A percentile compares a stretch with the other conserved stretches of the same genome.
These are phyloP conservation scores for Octodon degus DNA, from an alignment of 2,113 vertebrate species.

Conservation along the genomic window DNA sequence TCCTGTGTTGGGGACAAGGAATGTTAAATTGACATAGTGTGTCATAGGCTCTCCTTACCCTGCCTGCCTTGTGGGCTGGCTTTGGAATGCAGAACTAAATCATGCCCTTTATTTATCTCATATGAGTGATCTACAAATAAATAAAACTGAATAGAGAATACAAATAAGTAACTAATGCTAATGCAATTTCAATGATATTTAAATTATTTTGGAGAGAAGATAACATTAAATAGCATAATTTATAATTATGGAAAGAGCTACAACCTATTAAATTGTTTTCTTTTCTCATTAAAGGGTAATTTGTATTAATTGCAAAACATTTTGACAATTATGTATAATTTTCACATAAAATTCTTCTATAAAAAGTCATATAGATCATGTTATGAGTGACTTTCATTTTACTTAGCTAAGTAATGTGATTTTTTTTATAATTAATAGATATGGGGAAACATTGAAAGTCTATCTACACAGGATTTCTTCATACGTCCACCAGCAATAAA, in stretches of 20 bases:
- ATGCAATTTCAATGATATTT: constrained; percentile 6
- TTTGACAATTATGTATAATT: background rate
- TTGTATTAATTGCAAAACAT: constrained; percentile 12
- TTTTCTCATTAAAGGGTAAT: constrained; percentile 41
- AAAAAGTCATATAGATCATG: background rate
- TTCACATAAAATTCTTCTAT: constrained; percentile 32
- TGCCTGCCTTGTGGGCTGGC: background rate
- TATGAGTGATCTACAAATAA: background rate
- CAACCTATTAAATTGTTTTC: background rate
- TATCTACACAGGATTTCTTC: background rate
- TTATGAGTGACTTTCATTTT: constrained; percentile 29
- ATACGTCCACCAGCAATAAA: background rate
- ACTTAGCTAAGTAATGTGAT: constrained; percentile 20
- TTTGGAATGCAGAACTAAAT: background rate
- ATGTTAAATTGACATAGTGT: background rate
- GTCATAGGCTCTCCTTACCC: background rate
- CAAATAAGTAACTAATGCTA: constrained; percentile 7
- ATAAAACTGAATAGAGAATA: background rate
- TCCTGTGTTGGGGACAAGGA: background rate
- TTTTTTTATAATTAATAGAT: constrained; percentile 12
- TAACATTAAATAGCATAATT: background rate
- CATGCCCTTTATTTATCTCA: background rate
- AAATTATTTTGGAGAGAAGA: constrained; percentile 1
- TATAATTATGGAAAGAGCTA: constrained; percentile 23
- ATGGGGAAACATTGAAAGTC: background rate